phyloP scores from a whole-genome alignment of 2,797 vertebrate species.

The Zenarchopterus dispar region DNA sequence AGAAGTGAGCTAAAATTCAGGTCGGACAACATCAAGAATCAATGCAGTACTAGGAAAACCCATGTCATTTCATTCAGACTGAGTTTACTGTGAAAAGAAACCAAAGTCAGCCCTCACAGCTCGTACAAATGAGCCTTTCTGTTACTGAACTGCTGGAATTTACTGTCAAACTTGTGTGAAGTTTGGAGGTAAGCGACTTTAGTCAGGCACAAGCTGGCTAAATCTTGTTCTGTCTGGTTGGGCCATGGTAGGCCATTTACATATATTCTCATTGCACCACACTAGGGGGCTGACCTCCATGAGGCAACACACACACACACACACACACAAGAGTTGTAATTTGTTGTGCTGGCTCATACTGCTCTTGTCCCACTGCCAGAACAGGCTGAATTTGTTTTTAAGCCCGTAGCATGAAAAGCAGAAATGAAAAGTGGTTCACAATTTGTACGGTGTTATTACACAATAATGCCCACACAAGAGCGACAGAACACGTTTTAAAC shows the following conservation, averaged over 20 bases:
- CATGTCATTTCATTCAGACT: conserved; percentile 13
- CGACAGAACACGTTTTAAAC: neutral
- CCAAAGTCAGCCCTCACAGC: conserved; percentile 12
- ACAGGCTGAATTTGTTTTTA: neutral
- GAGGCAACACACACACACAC: conserved; percentile 35
- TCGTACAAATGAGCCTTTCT: conserved; percentile 31
- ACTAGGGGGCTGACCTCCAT: conserved; percentile 57
- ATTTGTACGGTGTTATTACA: conserved; percentile 7
- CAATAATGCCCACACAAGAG: neutral
- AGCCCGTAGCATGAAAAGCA: conserved; percentile 7
- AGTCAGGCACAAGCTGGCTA: conserved; percentile 76
- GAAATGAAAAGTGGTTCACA: conserved; percentile 13
- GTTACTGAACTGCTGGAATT: conserved; percentile 59
- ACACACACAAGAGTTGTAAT: conserved; percentile 16
- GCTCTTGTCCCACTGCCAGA: conserved; percentile 8
- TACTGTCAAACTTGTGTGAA: conserved; percentile 67
- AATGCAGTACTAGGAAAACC: too few relatives aligned
- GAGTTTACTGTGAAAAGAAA: neutral
- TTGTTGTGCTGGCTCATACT: conserved; percentile 25
- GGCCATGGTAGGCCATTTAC: conserved; percentile 71
- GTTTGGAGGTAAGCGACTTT: conserved; percentile 63
- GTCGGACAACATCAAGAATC: too few relatives aligned
- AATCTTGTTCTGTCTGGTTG: conserved; percentile 81
- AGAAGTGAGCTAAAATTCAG: too few relatives aligned
- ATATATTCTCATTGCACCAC: conserved; percentile 77